Evolutionary conservation across 1,140 invertebrate species (phyloP).

Genomic region (Oedothorax gibbosus): DNA sequence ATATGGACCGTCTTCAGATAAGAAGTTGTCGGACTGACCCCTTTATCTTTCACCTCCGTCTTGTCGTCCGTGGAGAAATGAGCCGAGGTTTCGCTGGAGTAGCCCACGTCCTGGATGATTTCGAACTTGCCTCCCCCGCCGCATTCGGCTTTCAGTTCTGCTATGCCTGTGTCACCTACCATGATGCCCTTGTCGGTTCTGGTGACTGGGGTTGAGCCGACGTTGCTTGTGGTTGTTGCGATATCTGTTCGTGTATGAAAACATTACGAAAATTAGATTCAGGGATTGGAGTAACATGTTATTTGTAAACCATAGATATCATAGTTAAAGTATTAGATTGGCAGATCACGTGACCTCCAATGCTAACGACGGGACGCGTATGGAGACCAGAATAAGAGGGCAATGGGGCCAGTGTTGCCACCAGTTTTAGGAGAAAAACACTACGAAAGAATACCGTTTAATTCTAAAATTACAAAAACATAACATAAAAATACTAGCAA

Average conservation of each 20-base stretch:
- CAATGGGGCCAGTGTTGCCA: too few species aligned
- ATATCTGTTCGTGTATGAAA: neutral
- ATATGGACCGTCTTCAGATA: conserved; percentile 22
- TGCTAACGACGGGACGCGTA: too few species aligned
- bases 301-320: too few species aligned
- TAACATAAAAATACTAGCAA: too few species aligned
- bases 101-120: conserved; percentile 67
- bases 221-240: neutral
- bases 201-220: neutral
- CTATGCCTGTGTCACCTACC: conserved; percentile 62
- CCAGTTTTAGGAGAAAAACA: too few species aligned
- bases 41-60: neutral
- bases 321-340: too few species aligned
- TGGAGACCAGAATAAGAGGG: too few species aligned
- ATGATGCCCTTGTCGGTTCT: conserved; percentile 62
- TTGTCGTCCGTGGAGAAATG: conserved; percentile 67
- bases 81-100: conserved; percentile 68
- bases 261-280: neutral
- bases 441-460: too few species aligned
- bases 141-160: conserved; percentile 62
- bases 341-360: too few species aligned
- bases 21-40: neutral
- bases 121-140: conserved; percentile 54
- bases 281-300: conserved; percentile 19
- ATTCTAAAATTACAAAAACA: too few species aligned